Percentiles rank a stretch among this genome's conserved stretches.
Conservation (phyloP, 2,113 vertebrate genomes). For the Blennius ocellaris region DNA sequence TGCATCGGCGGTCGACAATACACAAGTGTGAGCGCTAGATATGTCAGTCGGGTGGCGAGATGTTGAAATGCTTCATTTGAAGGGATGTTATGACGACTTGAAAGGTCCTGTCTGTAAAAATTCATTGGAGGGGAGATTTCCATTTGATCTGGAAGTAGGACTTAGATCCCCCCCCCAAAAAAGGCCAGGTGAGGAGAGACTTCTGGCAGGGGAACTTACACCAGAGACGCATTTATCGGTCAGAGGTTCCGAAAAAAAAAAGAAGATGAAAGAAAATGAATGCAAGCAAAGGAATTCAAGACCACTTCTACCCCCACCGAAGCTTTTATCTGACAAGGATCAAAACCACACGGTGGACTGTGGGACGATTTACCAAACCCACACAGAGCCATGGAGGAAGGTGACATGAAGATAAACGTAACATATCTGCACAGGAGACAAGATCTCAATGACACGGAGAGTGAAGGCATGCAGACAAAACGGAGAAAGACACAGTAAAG, state of each 20-base stretch:
- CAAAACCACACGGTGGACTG: constrained; percentile 44
- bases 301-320: constrained; percentile 8
- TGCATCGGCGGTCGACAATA: constrained; percentile 44
- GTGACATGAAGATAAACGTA: constrained; percentile 34
- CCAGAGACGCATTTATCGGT: constrained; percentile 28
- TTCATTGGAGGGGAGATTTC: constrained; percentile 64
- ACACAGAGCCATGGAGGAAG: constrained; percentile 3
- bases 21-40: constrained; percentile 57
- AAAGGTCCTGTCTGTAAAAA: constrained; percentile 69
- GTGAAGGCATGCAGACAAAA: constrained; percentile 18
- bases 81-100: constrained; percentile 32
- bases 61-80: constrained; percentile 52
- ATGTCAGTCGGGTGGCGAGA: constrained; percentile 59
- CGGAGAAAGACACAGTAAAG: constrained; percentile 17
- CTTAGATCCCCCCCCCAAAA: constrained; percentile 39
- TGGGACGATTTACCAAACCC: constrained; percentile 22
- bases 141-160: constrained; percentile 64
- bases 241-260: constrained; percentile 45
- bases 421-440: constrained; percentile 16
- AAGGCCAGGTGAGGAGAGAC: constrained; percentile 57
- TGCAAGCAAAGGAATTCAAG: constrained; percentile 34
- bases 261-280: constrained; percentile 55
- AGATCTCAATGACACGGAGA: neutral
- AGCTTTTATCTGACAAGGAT: constrained; percentile 49
- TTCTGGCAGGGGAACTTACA: constrained; percentile 50